phyloP scores from a whole-genome alignment of 2,113 vertebrate species.

The Pogona vitticeps region DNA sequence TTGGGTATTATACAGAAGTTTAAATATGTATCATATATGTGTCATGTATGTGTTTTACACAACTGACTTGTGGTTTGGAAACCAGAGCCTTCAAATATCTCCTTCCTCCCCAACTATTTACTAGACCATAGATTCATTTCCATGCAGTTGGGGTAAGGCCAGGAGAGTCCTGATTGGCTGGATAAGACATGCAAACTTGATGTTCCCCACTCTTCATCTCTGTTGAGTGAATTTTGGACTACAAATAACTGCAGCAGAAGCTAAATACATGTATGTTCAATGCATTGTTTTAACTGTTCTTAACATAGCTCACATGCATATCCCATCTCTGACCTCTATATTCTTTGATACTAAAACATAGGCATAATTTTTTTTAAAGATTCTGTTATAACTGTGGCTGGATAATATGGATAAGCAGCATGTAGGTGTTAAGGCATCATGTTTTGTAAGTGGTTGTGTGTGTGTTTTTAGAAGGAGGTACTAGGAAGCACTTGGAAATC shows the following conservation, averaged over 20 bases:
- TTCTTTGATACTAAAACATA: conserved; percentile 56
- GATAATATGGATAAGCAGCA: conserved; percentile 50
- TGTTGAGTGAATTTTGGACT: background rate
- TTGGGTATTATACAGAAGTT: background rate
- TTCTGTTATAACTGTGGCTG: conserved; percentile 60
- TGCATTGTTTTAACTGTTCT: background rate
- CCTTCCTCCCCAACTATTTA: background rate
- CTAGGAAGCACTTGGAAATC: conserved; percentile 67
- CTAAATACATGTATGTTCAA: background rate
- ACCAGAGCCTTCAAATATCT: background rate
- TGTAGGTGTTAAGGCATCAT: conserved; percentile 53
- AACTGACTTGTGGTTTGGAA: background rate
- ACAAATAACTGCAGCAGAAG: background rate
- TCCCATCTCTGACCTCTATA: conserved; percentile 49
- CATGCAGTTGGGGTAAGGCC: background rate
- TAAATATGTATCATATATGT: too few species aligned
- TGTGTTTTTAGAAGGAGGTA: conserved; percentile 21
- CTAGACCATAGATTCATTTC: background rate
- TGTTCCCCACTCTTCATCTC: background rate
- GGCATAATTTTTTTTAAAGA: conserved; percentile 55
- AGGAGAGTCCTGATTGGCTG: too few species aligned
- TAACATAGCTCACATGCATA: conserved; percentile 48
- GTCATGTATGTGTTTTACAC: background rate
- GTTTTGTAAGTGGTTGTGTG: conserved; percentile 52
- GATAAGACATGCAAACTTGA: background rate